Evolutionary conservation across 2,888 invertebrate genomes (phyloP).

Genomic region (Blastobasis lacticolella): DNA sequence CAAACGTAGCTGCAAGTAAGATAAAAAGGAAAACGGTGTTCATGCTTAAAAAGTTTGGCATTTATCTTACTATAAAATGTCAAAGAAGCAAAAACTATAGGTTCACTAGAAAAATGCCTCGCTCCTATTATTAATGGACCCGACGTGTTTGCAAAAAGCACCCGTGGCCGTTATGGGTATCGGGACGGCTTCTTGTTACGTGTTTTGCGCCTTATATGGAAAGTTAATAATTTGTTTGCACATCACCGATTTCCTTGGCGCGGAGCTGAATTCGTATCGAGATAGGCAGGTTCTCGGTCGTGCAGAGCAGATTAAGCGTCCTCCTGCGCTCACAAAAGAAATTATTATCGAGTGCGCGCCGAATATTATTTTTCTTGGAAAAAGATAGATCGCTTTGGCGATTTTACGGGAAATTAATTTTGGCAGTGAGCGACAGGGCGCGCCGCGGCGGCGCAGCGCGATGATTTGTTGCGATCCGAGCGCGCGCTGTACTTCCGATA

Average conservation of each 20-base stretch:
- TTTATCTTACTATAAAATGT: too few species aligned
- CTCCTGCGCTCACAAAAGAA: constrained; percentile 36
- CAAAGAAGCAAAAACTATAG: neutral
- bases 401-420: constrained; percentile 71
- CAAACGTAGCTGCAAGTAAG: constrained; percentile 10
- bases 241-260: constrained; percentile 41
- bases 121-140: constrained; percentile 34
- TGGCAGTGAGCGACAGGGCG: constrained; percentile 62
- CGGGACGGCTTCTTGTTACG: constrained; percentile 37
- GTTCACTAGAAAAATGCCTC: constrained; percentile 14
- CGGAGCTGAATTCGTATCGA: constrained; percentile 40
- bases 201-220: constrained; percentile 45
- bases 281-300: constrained; percentile 44
- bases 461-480: constrained; percentile 59
- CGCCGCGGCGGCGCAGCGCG: constrained; percentile 27
- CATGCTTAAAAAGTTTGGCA: too few species aligned
- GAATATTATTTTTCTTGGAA: constrained; percentile 65
- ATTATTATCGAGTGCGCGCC: constrained; percentile 46
- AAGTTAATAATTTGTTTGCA: constrained; percentile 59
- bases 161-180: constrained; percentile 35
- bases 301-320: constrained; percentile 49
- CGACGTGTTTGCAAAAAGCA: constrained; percentile 37
- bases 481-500: constrained; percentile 56
- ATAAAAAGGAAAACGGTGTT: constrained; percentile 16
- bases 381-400: constrained; percentile 65